A percentile compares a stretch with the other conserved stretches of the same genome.
phyloP scores from a whole-genome alignment of 35 echinoderm and acorn worm genomes.

The Strongylocentrotus purpuratus region DNA sequence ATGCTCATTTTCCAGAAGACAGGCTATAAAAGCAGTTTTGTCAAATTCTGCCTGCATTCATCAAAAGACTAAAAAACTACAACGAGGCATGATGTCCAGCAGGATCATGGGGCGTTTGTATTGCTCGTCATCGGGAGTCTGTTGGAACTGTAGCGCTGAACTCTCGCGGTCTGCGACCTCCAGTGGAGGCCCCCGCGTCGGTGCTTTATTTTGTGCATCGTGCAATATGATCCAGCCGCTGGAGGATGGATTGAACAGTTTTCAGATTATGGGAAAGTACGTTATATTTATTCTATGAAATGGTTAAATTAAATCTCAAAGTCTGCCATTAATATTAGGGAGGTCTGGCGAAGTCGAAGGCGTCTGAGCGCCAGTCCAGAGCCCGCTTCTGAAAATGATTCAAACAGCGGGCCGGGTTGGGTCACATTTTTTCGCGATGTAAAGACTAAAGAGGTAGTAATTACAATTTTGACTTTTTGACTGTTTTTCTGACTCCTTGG shows the following conservation, averaged over 20 bases:
- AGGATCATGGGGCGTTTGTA: neutral
- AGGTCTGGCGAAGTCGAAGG: too few species aligned
- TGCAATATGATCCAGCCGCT: slow-evolving; percentile 65
- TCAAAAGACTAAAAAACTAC: neutral
- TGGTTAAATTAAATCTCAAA: too few species aligned
- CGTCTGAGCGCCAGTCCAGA: too few species aligned
- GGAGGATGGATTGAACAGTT: slow-evolving; percentile 51
- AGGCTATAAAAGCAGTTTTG: neutral
- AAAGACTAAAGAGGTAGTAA: too few species aligned
- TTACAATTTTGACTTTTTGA: too few species aligned
- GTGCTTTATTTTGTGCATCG: slow-evolving; percentile 46
- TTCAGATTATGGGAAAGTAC: slow-evolving; percentile 56
- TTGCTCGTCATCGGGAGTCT: slow-evolving; percentile 33
- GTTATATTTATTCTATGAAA: neutral
- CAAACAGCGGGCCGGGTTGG: too few species aligned
- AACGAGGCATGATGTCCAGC: neutral
- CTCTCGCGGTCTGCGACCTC: neutral
- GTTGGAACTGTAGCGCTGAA: slow-evolving; percentile 56
- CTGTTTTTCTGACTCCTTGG: too few species aligned
- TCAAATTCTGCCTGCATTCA: neutral
- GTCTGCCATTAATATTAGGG: too few species aligned
- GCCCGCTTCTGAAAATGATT: too few species aligned
- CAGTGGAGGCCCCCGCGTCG: neutral
- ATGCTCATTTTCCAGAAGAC: neutral
- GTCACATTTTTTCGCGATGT: too few species aligned